Percentiles rank a stretch among this genome's conserved stretches.
Evolutionary conservation across 2,888 invertebrate genomes (phyloP).

Genomic region (Cataglyphis rosenhaueri): DNA sequence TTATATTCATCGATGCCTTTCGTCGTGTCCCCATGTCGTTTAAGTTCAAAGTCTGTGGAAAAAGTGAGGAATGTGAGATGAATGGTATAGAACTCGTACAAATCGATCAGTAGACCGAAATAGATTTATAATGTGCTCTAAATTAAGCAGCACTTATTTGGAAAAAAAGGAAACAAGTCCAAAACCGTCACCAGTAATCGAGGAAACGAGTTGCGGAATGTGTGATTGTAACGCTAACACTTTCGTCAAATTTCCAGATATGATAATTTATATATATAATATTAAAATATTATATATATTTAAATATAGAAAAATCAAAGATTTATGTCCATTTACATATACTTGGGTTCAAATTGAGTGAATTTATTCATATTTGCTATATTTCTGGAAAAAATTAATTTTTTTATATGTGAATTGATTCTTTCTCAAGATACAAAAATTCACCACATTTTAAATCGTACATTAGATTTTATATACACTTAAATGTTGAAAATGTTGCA

Average conservation of each 20-base stretch:
- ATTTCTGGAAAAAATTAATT: background rate
- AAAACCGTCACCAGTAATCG: background rate
- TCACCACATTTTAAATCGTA: background rate
- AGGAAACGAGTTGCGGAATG: background rate
- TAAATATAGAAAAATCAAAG: background rate
- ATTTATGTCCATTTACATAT: background rate
- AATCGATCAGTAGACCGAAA: background rate
- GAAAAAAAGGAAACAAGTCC: background rate
- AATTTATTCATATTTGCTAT: background rate
- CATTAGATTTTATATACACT: background rate
- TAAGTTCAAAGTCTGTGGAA: background rate
- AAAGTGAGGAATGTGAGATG: background rate
- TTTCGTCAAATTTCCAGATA: background rate
- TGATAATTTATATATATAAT: too few relatives aligned
- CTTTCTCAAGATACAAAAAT: background rate
- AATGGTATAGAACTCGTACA: background rate
- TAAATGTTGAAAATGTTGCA: background rate
- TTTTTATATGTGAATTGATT: background rate
- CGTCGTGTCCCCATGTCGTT: background rate
- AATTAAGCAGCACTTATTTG: constrained; percentile 2
- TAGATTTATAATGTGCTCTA: background rate
- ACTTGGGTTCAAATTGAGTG: background rate
- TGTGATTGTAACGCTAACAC: background rate
- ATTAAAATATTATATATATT: background rate
- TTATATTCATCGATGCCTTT: background rate